Percentiles rank a stretch among this genome's conserved stretches.
Conservation (phyloP, 64 coral and sea anemone genomes). For the Montipora capricornis region DNA sequence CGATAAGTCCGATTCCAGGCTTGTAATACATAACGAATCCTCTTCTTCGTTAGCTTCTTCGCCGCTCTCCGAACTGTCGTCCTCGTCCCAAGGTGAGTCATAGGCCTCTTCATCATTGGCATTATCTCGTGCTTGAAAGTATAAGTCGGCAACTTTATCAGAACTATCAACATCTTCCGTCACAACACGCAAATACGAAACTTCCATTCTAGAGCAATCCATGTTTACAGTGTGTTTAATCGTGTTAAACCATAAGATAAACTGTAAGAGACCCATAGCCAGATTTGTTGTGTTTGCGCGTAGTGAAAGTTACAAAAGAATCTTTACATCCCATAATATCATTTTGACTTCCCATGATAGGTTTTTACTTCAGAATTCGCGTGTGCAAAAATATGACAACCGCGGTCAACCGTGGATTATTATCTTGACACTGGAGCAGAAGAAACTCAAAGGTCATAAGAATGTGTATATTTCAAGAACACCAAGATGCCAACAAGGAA, state of each 20-base stretch:
- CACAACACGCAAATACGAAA: neutral
- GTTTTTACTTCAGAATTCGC: no score
- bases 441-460: neutral
- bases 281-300: no score
- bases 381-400: no score
- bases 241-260: no score
- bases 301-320: no score
- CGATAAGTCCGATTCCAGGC: conserved; percentile 6
- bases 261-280: no score
- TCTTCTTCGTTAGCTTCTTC: neutral
- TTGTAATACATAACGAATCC: neutral
- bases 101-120: neutral
- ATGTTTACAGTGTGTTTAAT: neutral
- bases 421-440: neutral
- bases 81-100: neutral
- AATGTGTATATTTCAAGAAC: neutral
- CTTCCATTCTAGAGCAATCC: neutral
- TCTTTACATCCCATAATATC: no score
- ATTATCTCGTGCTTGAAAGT: neutral
- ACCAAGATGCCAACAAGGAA: neutral
- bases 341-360: no score
- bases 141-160: neutral
- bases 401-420: no score
- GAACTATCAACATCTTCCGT: neutral
- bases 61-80: neutral